Conservation (phyloP, 2,113 vertebrate species). For the Nesogale talazaci region DNA sequence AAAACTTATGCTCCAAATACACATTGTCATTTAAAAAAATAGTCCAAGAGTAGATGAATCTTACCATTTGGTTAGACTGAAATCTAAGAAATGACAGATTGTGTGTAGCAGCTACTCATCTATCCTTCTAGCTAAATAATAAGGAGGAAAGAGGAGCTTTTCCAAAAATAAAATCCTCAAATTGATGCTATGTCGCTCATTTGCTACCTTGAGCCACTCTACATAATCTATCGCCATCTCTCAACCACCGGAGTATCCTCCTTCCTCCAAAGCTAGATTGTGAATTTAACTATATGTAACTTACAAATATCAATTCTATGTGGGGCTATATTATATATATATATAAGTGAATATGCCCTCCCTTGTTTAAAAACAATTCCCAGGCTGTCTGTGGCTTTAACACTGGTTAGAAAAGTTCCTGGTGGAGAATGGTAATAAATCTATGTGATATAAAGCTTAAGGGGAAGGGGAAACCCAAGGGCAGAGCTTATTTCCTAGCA, state of each 20-base stretch:
- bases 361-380: constrained; percentile 48
- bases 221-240: background rate
- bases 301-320: constrained; percentile 25
- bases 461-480: constrained; percentile 15
- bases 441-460: constrained; percentile 30
- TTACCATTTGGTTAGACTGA: background rate
- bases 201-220: background rate
- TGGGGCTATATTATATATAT: background rate
- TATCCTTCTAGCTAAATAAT: background rate
- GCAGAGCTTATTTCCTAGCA: background rate
- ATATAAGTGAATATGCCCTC: background rate
- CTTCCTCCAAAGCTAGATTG: background rate
- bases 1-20: background rate
- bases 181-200: background rate
- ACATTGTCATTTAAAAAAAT: background rate
- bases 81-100: background rate
- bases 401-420: background rate
- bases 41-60: background rate
- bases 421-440: constrained; percentile 18
- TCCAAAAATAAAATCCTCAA: constrained; percentile 33
- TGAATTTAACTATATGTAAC: background rate
- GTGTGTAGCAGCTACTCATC: background rate
- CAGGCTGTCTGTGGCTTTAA: constrained; percentile 5
- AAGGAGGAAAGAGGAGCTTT: background rate
- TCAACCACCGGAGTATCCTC: background rate